Base-by-base conservation (phyloP, 1,140 invertebrate species). In the Drosophila lacertosa region DNA sequence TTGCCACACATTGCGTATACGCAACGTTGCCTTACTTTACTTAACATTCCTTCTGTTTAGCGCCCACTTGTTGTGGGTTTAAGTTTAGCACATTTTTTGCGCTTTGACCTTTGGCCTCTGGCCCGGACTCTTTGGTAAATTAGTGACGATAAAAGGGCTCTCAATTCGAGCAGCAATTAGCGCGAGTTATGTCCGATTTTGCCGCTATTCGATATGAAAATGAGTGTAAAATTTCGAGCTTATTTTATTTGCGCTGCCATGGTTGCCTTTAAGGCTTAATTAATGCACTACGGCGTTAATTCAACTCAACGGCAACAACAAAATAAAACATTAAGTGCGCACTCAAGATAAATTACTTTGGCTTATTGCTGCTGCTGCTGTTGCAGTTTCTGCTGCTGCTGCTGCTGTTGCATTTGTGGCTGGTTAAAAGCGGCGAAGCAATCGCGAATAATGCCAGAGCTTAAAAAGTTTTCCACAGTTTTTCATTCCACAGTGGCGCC, bases 321-420 rank as follows among this genome's bases (percentile, higher is more conserved):
- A n/a, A 35, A 45, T 40, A 54, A 65, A 66, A 70, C 73, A 77
- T 86, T 84, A 80, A 84, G 77, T 64, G 73, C 65, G 68, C 81
- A 86, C 82, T 84, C 64, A 80, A 84, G 80, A 81, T 80, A 84
- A 86, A 81, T 84, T 80, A 81, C 81, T 84, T 79, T 86, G 68
- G 71, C 73, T 72, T 65, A 44, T 58, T 57, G 53, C 62, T 33
- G 51, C 2, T 26, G 40, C 42, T 39, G 20, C 32, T 10, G 26
- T 20, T 37, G 15, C 32, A 24, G 20, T 7, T 22, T 10, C 32
- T 26, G 32, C 7, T 7, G 15, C 24, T 32, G 18, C 15, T 24
- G 3, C n/a, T 22, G n/a, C 44, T 18, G 13, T 13, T 13, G 9
- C 7, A 16, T 7, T 9, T 20, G 22, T n/a, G 11, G 16, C 18